These are phyloP conservation scores for Turnix velox DNA, from an alignment of 2,113 vertebrate species.

Conservation along the genomic window DNA sequence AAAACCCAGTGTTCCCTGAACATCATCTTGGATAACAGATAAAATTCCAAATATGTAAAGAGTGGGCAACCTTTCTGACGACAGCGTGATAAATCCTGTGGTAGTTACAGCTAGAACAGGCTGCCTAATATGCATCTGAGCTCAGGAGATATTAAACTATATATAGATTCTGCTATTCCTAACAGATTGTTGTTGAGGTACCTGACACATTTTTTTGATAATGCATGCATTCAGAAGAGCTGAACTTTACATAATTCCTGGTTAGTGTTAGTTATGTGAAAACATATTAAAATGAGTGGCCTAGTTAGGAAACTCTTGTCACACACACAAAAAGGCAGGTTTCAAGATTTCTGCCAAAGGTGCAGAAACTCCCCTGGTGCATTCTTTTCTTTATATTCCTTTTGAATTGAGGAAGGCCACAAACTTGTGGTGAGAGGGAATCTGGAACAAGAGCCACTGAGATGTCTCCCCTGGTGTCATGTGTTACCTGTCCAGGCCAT, in stretches of 20 bases:
- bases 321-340: neutral
- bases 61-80: constrained; percentile 38
- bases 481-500: fast-evolving
- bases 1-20: neutral
- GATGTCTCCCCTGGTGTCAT: neutral
- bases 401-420: neutral
- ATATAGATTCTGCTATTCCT: constrained; percentile 50
- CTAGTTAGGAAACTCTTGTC: constrained; percentile 47
- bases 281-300: constrained; percentile 41
- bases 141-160: constrained; percentile 61
- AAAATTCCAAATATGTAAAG: constrained; percentile 24
- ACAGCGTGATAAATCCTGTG: constrained; percentile 25
- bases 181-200: constrained; percentile 60
- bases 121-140: constrained; percentile 45
- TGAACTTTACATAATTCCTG: constrained; percentile 60
- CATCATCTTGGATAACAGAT: neutral
- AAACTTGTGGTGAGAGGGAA: neutral
- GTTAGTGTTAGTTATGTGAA: constrained; percentile 52
- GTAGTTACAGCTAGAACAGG: constrained; percentile 23
- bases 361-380: neutral
- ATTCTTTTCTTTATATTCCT: neutral
- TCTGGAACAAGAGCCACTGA: neutral
- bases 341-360: neutral
- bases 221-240: constrained; percentile 39
- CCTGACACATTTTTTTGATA: constrained; percentile 61